Evolutionary conservation across 2,888 invertebrate species (phyloP).

Genomic region (Brachyopa scutellaris): DNA sequence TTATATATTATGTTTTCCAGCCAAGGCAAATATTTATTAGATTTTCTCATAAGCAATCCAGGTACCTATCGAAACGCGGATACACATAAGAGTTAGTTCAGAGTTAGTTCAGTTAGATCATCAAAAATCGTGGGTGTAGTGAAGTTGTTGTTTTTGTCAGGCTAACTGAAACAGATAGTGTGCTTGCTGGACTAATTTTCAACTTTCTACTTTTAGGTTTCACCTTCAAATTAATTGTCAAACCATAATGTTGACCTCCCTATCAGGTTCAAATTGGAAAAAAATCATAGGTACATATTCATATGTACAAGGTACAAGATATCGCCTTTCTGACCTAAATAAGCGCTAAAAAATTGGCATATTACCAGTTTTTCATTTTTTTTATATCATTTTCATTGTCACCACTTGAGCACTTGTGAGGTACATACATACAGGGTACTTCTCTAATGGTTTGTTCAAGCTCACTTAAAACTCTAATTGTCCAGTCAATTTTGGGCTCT

Average conservation of each 20-base stretch:
- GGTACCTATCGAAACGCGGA: too few relatives aligned
- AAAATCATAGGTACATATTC: too few relatives aligned
- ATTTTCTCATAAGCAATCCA: too few relatives aligned
- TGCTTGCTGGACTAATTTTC: too few relatives aligned
- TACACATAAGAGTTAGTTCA: background rate
- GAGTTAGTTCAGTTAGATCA: too few relatives aligned
- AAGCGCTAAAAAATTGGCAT: background rate
- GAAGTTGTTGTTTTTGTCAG: too few relatives aligned
- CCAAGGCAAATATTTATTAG: too few relatives aligned
- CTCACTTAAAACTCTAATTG: background rate
- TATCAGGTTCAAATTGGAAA: background rate
- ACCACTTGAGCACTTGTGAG: constrained; percentile 11
- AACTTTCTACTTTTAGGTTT: background rate
- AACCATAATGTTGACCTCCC: background rate
- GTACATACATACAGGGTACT: constrained; percentile 15
- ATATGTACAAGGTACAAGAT: background rate
- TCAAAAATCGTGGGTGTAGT: too few relatives aligned
- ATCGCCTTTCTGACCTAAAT: constrained; percentile 6
- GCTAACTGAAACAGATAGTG: too few relatives aligned
- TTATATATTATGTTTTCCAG: too few relatives aligned
- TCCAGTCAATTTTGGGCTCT: background rate
- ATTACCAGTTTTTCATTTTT: background rate
- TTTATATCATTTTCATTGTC: background rate
- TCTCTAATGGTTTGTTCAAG: background rate
- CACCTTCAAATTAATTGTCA: constrained; percentile 4